Evolutionary conservation across 1,140 invertebrate species (phyloP).

Genomic region (Megalopta genalis): DNA sequence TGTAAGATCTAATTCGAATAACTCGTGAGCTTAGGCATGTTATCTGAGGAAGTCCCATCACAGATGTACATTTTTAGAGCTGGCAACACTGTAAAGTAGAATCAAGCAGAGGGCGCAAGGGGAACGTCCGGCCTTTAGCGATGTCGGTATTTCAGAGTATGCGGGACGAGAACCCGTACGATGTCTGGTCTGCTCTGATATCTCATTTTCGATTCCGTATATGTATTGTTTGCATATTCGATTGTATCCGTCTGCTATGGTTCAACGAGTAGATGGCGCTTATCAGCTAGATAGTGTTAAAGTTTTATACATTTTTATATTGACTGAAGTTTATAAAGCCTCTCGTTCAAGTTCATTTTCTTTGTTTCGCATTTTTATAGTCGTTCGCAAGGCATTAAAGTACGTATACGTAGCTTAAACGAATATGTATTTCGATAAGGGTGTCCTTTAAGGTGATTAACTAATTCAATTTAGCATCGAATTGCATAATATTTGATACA

Average conservation of each 20-base stretch:
- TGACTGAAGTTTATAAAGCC: background rate
- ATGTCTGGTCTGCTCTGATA: too few relatives aligned
- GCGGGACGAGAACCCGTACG: too few relatives aligned
- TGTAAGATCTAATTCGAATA: too few relatives aligned
- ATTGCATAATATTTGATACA: background rate
- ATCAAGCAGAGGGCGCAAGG: too few relatives aligned
- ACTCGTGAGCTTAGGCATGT: too few relatives aligned
- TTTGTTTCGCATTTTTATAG: slow-evolving; percentile 9
- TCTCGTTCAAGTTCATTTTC: slow-evolving; percentile 17
- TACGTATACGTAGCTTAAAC: background rate
- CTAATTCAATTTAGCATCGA: background rate
- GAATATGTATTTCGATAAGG: background rate
- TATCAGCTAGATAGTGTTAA: background rate
- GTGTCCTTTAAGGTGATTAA: background rate
- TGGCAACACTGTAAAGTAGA: too few relatives aligned
- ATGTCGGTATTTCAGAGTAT: too few relatives aligned
- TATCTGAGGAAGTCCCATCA: too few relatives aligned
- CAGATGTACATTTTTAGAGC: too few relatives aligned
- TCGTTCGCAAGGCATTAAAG: background rate
- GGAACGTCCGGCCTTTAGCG: too few relatives aligned
- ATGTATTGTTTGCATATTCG: too few relatives aligned
- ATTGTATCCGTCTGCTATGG: background rate
- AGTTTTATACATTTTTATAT: background rate
- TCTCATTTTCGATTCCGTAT: too few relatives aligned
- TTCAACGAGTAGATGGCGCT: background rate